phyloP scores from a whole-genome alignment of 2,888 invertebrate species.

The Eutolmus rufibarbis region DNA sequence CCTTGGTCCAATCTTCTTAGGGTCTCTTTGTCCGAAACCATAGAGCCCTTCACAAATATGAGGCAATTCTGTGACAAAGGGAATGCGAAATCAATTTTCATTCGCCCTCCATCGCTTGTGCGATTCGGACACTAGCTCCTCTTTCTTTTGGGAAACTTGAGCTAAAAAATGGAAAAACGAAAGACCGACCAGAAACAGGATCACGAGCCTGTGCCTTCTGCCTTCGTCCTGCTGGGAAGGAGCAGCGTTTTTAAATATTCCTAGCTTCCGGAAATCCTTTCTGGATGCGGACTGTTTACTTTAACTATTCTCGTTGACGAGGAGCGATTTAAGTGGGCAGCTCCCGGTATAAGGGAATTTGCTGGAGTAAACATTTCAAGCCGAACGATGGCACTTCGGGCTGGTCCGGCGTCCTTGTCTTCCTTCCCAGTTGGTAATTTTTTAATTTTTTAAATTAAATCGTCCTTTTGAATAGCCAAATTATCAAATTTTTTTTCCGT shows the following conservation, averaged over 20 bases:
- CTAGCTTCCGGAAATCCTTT: neutral
- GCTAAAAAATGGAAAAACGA: neutral
- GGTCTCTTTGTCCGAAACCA: neutral
- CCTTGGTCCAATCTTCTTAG: neutral
- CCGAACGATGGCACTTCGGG: neutral
- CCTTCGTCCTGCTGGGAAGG: neutral
- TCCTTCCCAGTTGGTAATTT: neutral
- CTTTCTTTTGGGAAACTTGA: neutral
- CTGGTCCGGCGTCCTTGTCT: neutral
- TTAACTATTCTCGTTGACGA: neutral
- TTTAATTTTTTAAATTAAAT: neutral
- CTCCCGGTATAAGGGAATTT: no score
- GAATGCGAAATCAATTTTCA: conserved; percentile 26
- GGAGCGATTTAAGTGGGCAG: neutral
- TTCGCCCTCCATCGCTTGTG: neutral
- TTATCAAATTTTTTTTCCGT: neutral
- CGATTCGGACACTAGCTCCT: neutral
- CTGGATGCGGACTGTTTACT: neutral
- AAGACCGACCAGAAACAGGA: neutral
- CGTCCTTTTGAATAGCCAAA: neutral
- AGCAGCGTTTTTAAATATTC: neutral
- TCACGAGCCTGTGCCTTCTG: neutral
- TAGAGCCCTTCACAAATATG: neutral
- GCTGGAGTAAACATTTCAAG: neutral
- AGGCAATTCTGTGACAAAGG: neutral